Evolutionary conservation across 2,888 invertebrate species (phyloP).

Genomic region (Cosmorhoe ocellata): DNA sequence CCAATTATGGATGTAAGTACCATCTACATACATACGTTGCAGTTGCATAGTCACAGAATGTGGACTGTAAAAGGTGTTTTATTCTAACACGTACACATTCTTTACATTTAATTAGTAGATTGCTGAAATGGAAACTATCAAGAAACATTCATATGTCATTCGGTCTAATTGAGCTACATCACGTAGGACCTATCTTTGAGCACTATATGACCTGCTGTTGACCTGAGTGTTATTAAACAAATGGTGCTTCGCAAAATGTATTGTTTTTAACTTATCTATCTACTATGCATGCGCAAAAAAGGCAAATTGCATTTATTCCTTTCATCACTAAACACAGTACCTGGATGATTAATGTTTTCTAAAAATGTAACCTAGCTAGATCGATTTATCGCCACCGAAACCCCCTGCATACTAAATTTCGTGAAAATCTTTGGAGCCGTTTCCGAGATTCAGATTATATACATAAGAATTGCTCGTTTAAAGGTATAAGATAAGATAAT

Average conservation of each 20-base stretch:
- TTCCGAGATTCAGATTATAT: too few species aligned
- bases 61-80: not conserved
- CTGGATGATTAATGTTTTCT: too few species aligned
- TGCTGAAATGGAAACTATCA: conserved; percentile 12
- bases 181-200: conserved; percentile 2
- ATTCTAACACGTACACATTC: not conserved
- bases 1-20: not conserved
- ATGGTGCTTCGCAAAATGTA: not conserved
- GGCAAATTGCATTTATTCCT: too few species aligned
- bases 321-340: too few species aligned
- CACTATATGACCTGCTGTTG: conserved; percentile 1
- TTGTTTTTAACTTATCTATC: not conserved
- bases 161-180: conserved; percentile 10
- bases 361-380: too few species aligned
- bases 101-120: not conserved
- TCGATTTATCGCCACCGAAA: too few species aligned
- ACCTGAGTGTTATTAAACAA: not conserved
- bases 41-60: not conserved
- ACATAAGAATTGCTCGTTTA: too few species aligned
- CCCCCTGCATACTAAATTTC: too few species aligned
- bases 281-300: not conserved
- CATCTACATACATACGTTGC: not conserved
- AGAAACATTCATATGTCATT: conserved; percentile 7
- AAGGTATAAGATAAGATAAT: too few species aligned
- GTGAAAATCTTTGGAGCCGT: too few species aligned